Conservation (phyloP, 1,140 invertebrate species). For the Epicauta chinensis region DNA sequence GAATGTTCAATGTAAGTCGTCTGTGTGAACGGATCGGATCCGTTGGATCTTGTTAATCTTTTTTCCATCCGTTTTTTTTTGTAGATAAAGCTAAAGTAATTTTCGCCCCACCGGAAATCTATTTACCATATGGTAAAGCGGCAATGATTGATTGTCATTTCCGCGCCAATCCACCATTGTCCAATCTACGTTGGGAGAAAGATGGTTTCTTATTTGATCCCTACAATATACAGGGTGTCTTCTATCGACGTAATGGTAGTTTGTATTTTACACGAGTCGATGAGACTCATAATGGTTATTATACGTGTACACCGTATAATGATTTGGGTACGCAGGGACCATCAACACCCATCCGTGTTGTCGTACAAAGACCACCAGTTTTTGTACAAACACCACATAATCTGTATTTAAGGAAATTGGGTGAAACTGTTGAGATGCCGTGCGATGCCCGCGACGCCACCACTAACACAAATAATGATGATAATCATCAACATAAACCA, state of each 20-base stretch:
- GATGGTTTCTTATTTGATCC: constrained; percentile 89
- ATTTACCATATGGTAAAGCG: constrained; percentile 81
- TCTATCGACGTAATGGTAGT: constrained; percentile 80
- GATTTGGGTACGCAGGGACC: constrained; percentile 71
- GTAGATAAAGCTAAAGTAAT: constrained; percentile 88
- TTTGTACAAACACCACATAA: constrained; percentile 71
- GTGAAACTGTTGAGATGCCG: constrained; percentile 72
- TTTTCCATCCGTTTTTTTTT: constrained; percentile 27
- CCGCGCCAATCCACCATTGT: constrained; percentile 85
- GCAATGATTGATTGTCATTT: constrained; percentile 89
- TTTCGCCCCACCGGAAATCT: constrained; percentile 80
- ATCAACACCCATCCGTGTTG: constrained; percentile 78
- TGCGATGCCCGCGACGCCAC: constrained; percentile 74
- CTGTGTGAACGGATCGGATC: too few relatives aligned
- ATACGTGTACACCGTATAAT: constrained; percentile 90
- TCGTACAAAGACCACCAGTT: constrained; percentile 78
- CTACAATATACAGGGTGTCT: constrained; percentile 81
- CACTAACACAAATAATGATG: constrained; percentile 42
- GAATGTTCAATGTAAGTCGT: constrained; percentile 89
- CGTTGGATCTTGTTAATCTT: too few relatives aligned
- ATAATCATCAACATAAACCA: too few relatives aligned
- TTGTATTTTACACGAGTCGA: constrained; percentile 70
- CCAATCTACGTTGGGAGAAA: constrained; percentile 91
- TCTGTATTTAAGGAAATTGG: constrained; percentile 75
- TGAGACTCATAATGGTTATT: constrained; percentile 70